Conservation (phyloP, 1,140 invertebrate genomes). For the Eriocheir sinensis region DNA sequence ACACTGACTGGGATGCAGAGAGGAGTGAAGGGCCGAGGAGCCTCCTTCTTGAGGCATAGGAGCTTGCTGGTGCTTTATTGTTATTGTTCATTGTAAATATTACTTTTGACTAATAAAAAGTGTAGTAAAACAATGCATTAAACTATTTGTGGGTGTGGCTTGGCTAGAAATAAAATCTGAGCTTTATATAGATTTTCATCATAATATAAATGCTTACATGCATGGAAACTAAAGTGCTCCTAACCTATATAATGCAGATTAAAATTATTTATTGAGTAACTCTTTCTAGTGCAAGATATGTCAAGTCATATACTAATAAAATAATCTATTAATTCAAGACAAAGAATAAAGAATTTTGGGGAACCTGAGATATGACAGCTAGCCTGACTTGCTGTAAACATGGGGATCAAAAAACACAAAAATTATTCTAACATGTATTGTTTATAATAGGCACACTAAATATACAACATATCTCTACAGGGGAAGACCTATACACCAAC, state of each 20-base stretch:
- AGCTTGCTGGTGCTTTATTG: not conserved
- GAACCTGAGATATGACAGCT: too few relatives aligned
- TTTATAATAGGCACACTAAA: not conserved
- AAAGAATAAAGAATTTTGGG: too few relatives aligned
- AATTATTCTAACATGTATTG: slow-evolving; percentile 15
- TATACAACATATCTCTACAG: not conserved
- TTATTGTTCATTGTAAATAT: not conserved
- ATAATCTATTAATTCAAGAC: too few relatives aligned
- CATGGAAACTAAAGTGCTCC: not conserved
- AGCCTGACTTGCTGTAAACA: not conserved
- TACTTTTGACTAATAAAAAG: not conserved
- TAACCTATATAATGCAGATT: too few relatives aligned
- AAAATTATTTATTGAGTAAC: too few relatives aligned
- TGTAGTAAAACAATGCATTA: not conserved
- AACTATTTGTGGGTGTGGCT: too few relatives aligned
- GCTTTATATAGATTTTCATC: not conserved
- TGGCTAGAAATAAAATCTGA: not conserved
- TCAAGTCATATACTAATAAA: too few relatives aligned
- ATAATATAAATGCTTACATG: not conserved
- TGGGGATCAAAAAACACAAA: slow-evolving; percentile 15
- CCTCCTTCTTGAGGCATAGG: not conserved
- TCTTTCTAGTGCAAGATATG: too few relatives aligned
- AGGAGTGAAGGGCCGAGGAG: not conserved
- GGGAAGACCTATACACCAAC: slow-evolving; percentile 9
- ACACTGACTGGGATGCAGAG: not conserved